Conservation (phyloP, 2,797 vertebrate genomes). For the Falco naumanni region DNA sequence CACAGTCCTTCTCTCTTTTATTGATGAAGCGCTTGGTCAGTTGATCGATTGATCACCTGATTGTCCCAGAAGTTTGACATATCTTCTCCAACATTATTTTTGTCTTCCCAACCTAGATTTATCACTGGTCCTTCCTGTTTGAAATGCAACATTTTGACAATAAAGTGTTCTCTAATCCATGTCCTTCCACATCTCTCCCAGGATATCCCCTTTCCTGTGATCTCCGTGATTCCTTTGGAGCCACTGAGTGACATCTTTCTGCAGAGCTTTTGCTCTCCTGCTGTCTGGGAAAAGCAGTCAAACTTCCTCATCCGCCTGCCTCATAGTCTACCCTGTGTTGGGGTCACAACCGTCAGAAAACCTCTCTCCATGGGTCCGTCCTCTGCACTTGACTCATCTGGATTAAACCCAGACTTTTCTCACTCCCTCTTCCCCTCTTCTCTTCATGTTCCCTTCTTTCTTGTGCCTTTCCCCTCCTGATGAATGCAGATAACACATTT, state of each 20-base stretch:
- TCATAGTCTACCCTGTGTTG: not conserved
- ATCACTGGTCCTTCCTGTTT: not conserved
- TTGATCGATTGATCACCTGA: not conserved
- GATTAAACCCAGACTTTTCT: not conserved
- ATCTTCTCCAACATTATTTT: not conserved
- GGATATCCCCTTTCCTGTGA: not conserved
- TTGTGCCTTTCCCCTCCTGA: fast-evolving
- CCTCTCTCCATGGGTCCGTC: not conserved
- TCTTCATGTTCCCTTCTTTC: not conserved
- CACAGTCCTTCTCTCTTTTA: not conserved
- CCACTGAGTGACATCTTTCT: not conserved
- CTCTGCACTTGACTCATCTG: fast-evolving
- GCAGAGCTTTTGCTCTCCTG: not conserved
- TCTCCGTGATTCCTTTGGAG: not conserved
- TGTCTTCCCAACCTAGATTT: not conserved
- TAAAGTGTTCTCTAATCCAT: not conserved
- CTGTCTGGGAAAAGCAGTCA: not conserved
- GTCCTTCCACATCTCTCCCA: not conserved
- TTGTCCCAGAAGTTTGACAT: not conserved
- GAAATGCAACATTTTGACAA: not conserved
- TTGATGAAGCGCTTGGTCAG: not conserved
- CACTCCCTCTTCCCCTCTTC: not conserved
- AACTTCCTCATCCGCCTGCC: not conserved
- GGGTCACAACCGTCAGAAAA: not conserved
- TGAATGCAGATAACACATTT: not conserved